A percentile compares a stretch with the other conserved stretches of the same genome.
These are phyloP conservation scores for Micrasema minimum DNA, from an alignment of 1,140 invertebrate species.

Conservation along the genomic window DNA sequence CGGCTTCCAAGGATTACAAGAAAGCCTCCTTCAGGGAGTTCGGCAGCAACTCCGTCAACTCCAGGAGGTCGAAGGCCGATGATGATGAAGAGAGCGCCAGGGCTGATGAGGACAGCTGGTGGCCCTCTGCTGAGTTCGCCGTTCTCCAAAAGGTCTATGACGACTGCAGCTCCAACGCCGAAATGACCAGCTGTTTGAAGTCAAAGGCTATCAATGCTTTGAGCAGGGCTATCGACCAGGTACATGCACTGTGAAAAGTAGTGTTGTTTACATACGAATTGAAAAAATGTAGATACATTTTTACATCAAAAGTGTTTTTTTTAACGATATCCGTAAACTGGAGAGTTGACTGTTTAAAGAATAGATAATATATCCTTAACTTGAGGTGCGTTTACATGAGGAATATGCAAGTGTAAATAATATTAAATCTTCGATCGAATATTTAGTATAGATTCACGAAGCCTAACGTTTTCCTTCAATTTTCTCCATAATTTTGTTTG, in stretches of 20 bases:
- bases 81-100: slow-evolving; percentile 64
- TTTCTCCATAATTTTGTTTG: no score
- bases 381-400: no score
- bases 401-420: no score
- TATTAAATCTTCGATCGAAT: no score
- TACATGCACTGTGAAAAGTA: slow-evolving; percentile 39
- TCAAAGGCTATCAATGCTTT: slow-evolving; percentile 68
- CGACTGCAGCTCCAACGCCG: slow-evolving; percentile 69
- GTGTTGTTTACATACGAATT: no score
- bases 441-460: no score
- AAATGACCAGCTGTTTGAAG: slow-evolving; percentile 69
- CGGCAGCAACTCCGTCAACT: slow-evolving; percentile 55
- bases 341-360: no score
- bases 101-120: slow-evolving; percentile 65
- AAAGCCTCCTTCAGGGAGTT: slow-evolving; percentile 11
- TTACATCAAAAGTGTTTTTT: neutral
- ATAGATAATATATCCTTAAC: no score
- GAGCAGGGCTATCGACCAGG: slow-evolving; percentile 68
- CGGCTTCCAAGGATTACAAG: neutral
- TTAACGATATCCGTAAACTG: neutral
- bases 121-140: slow-evolving; percentile 65
- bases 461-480: no score
- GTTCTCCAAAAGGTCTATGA: slow-evolving; percentile 70
- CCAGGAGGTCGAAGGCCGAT: slow-evolving; percentile 61
- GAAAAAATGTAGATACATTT: neutral